Percentiles rank a stretch among this genome's conserved stretches.
Conservation (phyloP, 2,888 invertebrate genomes). For the Troides helena region DNA sequence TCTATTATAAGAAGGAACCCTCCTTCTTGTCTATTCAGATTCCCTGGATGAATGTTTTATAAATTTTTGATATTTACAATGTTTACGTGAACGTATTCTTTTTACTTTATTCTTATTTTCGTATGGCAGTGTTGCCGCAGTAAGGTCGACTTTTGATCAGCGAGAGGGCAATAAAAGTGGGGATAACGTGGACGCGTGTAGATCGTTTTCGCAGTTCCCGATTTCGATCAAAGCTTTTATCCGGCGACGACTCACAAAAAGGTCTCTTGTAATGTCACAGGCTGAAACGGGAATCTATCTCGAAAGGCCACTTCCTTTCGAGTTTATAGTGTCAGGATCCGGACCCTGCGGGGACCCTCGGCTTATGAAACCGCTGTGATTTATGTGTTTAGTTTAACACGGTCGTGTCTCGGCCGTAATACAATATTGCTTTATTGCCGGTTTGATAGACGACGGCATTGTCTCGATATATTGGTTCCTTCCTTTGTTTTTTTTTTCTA, state of each 20-base stretch:
- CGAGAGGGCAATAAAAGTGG: slow-evolving; percentile 37
- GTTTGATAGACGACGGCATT: slow-evolving; percentile 2
- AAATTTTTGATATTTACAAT: too few species aligned
- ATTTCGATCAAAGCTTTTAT: slow-evolving; percentile 68
- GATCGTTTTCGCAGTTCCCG: slow-evolving; percentile 66
- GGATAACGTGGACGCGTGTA: slow-evolving; percentile 64
- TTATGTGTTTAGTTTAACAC: slow-evolving; percentile 9
- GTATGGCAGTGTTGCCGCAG: background rate
- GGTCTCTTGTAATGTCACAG: slow-evolving; percentile 48
- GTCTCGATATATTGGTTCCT: slow-evolving; percentile 11
- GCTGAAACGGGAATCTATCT: slow-evolving; percentile 56
- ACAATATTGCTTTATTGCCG: slow-evolving; percentile 18
- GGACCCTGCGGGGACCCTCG: slow-evolving; percentile 46
- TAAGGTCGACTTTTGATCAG: slow-evolving; percentile 51
- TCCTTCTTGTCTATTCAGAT: too few species aligned
- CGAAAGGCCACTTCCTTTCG: slow-evolving; percentile 59
- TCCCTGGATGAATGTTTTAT: too few species aligned
- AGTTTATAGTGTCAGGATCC: slow-evolving; percentile 60
- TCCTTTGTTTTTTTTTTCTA: background rate
- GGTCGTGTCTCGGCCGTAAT: background rate
- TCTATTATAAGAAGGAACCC: too few species aligned
- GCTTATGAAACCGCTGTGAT: slow-evolving; percentile 45
- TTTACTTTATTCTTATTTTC: too few species aligned
- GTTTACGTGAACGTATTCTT: too few species aligned
- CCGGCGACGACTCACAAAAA: slow-evolving; percentile 55